These are phyloP conservation scores for Drosophila niveifrons DNA, from an alignment of 2,888 invertebrate genomes.

Conservation along the genomic window DNA sequence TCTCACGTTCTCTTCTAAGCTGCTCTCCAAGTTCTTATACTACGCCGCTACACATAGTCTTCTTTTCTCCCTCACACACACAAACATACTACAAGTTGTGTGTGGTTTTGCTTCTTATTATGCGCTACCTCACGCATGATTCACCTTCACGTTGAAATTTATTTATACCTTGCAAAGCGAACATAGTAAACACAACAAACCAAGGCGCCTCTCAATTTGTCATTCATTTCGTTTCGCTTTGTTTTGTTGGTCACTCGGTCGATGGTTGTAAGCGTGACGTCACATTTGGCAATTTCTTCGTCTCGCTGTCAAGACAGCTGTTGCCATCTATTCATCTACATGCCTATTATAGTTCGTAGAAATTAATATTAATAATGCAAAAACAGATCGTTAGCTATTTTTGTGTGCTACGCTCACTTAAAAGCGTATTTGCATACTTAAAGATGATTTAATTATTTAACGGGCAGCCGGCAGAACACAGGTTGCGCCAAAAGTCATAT, in stretches of 20 bases:
- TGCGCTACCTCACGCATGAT: conserved; percentile 54
- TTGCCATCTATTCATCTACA: conserved; percentile 18
- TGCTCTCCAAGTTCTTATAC: neutral
- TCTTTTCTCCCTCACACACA: neutral
- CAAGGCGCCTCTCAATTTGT: conserved; percentile 28
- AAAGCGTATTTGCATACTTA: conserved; percentile 22
- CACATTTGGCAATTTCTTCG: conserved; percentile 49
- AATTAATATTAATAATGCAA: conserved; percentile 69
- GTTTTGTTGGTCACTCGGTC: conserved; percentile 50
- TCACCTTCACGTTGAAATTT: conserved; percentile 58
- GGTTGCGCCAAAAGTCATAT: conserved; percentile 7
- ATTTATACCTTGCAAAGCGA: conserved; percentile 22
- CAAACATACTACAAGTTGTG: neutral
- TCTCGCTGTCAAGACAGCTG: conserved; percentile 28
- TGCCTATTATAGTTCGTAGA: conserved; percentile 56
- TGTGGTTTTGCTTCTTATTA: conserved; percentile 33
- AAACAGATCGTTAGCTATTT: conserved; percentile 55
- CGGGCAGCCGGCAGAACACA: conserved; percentile 5
- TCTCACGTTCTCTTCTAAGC: neutral
- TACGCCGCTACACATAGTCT: neutral
- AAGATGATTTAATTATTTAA: conserved; percentile 41
- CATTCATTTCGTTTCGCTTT: conserved; percentile 23
- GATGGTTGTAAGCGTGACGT: conserved; percentile 57
- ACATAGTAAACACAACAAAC: conserved; percentile 7
- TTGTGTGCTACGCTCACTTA: conserved; percentile 33